Base-by-base conservation (phyloP, 2,888 invertebrate genomes). In the Acanthosepion pharaonis region DNA sequence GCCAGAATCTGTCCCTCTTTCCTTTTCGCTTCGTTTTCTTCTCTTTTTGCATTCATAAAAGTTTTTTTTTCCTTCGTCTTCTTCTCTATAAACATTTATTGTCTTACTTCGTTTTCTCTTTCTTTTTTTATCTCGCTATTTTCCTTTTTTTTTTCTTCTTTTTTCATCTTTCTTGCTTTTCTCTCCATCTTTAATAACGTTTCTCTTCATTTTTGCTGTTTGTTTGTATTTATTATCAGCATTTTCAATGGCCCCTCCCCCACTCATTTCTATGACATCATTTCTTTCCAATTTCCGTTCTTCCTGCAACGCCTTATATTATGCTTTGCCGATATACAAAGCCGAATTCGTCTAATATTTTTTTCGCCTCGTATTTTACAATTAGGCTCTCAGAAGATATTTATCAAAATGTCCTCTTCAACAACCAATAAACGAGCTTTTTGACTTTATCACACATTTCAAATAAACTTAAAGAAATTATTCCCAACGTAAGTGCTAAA, bases 141-240 rank as follows among this genome's bases (percentile, higher is more conserved):
- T 33, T 33, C 33, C 0, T 33, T 33, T 33, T 33, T 33, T 33
- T 33, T 33, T 33, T 33, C 33, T 33, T 33, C 33, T 15, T 3
- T n/a, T 5, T 3, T 11, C 4, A 9, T 78, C n/a, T 15, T 33
- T 4, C 4, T 5, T 0, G n/a, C 15, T n/a, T n/a, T n/a, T 5
- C n/a, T 78, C 5, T 11, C 0, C 15, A 11, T 78, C 15, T n/a
- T n/a, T 33, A 5, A 25, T 28, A 25, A 28, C 5, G 0, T 28
- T 8, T 78, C 28, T n/a, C n/a, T 28, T 15, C 15, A 1, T n/a
- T 28, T n/a, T 28, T 15, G 6, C 78, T 78, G 8, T 28, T 18
- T 78, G n/a, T 78, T 9, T n/a, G 6, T n/a, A 11, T n/a, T n/a
- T 9, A 6, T n/a, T 18, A 8, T n/a, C n/a, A 9, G 4, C 15